Conservation (phyloP, 2,113 vertebrate genomes). For the Spermophilus dauricus region DNA sequence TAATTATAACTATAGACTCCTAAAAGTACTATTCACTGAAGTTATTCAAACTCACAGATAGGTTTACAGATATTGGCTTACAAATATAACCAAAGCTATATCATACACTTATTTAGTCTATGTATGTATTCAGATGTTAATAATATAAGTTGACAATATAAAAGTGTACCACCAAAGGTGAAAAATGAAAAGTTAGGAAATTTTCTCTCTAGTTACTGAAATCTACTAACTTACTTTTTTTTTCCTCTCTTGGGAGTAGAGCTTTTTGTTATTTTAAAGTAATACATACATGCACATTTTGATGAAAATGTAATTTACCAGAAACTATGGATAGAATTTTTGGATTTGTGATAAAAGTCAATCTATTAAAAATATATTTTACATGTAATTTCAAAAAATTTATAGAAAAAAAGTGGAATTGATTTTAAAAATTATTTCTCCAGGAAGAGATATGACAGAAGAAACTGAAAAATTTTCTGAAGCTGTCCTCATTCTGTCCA, state of each 20-base stretch:
- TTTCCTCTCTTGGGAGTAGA: neutral
- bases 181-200: neutral
- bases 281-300: neutral
- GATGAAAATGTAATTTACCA: neutral
- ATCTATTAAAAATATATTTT: neutral
- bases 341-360: neutral
- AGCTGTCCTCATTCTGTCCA: neutral
- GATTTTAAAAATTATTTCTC: neutral
- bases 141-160: neutral
- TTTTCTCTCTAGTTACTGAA: slow-evolving; percentile 5
- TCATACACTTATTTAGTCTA: neutral
- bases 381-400: neutral
- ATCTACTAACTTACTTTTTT: neutral
- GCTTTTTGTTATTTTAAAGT: neutral
- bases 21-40: neutral
- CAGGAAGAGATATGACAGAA: neutral
- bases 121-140: neutral
- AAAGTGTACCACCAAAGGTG: neutral
- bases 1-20: neutral
- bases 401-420: neutral
- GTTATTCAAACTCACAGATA: neutral
- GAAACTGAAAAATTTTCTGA: neutral
- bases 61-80: neutral
- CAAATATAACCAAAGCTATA: neutral
- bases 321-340: neutral